Conservation (phyloP, 2,113 vertebrate species). For the Rattus rattus region DNA sequence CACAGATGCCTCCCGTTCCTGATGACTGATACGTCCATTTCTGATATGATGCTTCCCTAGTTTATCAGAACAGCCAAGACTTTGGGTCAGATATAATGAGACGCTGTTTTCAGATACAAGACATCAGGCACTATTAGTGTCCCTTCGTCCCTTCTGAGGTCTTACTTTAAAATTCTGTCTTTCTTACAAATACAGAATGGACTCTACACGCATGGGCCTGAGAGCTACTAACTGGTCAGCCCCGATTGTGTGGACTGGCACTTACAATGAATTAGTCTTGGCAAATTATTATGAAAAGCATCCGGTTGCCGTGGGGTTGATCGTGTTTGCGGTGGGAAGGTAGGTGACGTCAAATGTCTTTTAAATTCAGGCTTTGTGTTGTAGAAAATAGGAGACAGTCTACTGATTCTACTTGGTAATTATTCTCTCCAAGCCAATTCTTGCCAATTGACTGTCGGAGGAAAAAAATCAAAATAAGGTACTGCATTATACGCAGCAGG, state of each 20-base stretch:
- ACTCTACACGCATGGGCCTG: background rate
- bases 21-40: background rate
- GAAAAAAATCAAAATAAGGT: background rate
- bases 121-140: background rate
- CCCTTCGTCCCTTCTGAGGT: background rate
- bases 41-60: background rate
- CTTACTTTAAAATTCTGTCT: constrained; percentile 46
- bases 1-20: background rate
- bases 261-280: constrained; percentile 49
- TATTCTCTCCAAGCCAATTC: background rate
- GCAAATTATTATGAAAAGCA: constrained; percentile 62
- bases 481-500: background rate
- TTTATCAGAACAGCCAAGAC: constrained; percentile 8
- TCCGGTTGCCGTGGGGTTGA: constrained; percentile 76
- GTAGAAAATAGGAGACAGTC: background rate
- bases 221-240: constrained; percentile 65
- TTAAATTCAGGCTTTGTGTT: background rate
- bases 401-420: background rate
- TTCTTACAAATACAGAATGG: background rate
- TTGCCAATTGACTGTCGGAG: background rate
- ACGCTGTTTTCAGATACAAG: background rate
- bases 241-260: constrained; percentile 73
- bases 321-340: constrained; percentile 81
- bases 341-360: constrained; percentile 56
- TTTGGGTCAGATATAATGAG: background rate